Percentiles rank a stretch among this genome's conserved stretches.
phyloP scores from a whole-genome alignment of 2,797 vertebrate genomes.

The Austrolebias charrua region DNA sequence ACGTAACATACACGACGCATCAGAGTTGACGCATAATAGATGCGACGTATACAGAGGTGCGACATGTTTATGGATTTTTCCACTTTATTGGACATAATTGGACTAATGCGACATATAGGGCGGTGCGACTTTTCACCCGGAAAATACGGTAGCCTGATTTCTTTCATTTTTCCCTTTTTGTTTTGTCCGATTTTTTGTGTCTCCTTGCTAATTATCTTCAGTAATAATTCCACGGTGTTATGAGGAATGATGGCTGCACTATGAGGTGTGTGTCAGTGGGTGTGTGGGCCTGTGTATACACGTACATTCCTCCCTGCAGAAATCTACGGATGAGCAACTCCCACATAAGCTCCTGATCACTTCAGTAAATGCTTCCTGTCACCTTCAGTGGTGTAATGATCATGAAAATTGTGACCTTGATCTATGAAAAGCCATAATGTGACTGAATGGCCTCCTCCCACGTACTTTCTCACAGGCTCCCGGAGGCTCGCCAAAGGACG shows the following conservation, averaged over 20 bases:
- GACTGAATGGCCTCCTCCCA: constrained; percentile 75
- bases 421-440: constrained; percentile 80
- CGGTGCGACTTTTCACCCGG: too few relatives aligned
- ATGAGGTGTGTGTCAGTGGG: constrained; percentile 38
- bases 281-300: constrained; percentile 51
- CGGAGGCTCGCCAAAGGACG: constrained; percentile 67
- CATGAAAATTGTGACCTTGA: constrained; percentile 83
- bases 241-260: constrained; percentile 52
- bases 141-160: constrained; percentile 31
- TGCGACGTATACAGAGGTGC: too few relatives aligned
- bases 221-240: constrained; percentile 53
- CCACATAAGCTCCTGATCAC: constrained; percentile 80
- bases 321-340: constrained; percentile 77
- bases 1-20: too few relatives aligned
- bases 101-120: too few relatives aligned
- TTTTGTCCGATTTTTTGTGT: constrained; percentile 18
- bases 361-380: constrained; percentile 81
- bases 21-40: too few relatives aligned
- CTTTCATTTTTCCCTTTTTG: constrained; percentile 26
- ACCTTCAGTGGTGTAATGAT: constrained; percentile 81
- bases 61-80: too few relatives aligned
- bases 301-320: constrained; percentile 66
- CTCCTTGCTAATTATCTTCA: constrained; percentile 34
- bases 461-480: constrained; percentile 62
- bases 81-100: too few relatives aligned